Conservation (phyloP, 1,140 invertebrate genomes). For the Pissodes strobi region DNA sequence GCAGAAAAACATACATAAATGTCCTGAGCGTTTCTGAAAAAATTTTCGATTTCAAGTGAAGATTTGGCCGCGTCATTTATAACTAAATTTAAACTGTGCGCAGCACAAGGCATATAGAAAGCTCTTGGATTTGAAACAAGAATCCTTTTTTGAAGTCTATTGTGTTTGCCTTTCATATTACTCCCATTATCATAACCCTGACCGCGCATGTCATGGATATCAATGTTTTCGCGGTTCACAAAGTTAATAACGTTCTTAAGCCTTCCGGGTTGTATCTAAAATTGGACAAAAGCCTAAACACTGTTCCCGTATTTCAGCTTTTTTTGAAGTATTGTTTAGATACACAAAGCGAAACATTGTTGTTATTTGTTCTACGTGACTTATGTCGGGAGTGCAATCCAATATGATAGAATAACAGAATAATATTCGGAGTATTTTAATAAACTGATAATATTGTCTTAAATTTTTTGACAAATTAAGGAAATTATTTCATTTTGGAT, state of each 20-base stretch:
- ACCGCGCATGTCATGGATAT: conserved; percentile 39
- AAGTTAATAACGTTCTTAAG: neutral
- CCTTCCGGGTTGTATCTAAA: conserved; percentile 21
- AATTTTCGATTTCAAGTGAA: conserved; percentile 16
- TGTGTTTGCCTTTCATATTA: conserved; percentile 50
- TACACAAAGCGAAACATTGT: conserved; percentile 50
- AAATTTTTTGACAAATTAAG: too few relatives aligned
- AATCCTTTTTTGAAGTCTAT: conserved; percentile 41
- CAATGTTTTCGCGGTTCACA: conserved; percentile 12
- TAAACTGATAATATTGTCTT: too few relatives aligned
- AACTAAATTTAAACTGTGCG: conserved; percentile 45
- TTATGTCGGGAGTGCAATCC: conserved; percentile 55
- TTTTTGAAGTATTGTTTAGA: conserved; percentile 9
- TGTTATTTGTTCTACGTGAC: conserved; percentile 55
- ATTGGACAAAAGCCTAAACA: conserved; percentile 36
- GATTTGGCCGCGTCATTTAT: conserved; percentile 38
- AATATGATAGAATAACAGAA: conserved; percentile 55
- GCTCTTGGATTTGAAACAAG: conserved; percentile 36
- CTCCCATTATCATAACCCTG: conserved; percentile 53
- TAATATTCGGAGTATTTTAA: too few relatives aligned
- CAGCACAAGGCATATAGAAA: conserved; percentile 41
- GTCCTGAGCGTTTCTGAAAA: conserved; percentile 35
- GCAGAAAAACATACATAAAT: conserved; percentile 34
- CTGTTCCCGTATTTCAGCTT: conserved; percentile 31
- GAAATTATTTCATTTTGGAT: too few relatives aligned